Evolutionary conservation across 2,797 vertebrate species (phyloP).

Genomic region (Selene dorsalis): DNA sequence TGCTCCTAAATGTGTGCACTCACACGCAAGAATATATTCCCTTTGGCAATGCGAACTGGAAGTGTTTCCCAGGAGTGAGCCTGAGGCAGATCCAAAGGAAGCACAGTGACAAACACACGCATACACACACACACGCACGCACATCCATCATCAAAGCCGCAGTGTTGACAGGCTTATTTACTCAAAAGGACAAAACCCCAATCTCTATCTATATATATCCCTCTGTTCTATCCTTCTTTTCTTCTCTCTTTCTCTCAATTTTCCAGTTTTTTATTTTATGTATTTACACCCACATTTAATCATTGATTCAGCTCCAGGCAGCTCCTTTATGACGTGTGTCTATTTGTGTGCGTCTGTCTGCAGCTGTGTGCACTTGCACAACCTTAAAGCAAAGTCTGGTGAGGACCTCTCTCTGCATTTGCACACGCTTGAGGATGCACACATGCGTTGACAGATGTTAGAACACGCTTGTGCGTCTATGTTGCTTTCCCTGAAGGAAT

Average conservation of each 20-base stretch:
- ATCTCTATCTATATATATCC: constrained; percentile 60
- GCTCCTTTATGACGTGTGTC: constrained; percentile 36
- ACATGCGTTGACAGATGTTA: constrained; percentile 25
- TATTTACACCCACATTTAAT: constrained; percentile 58
- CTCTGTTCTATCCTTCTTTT: constrained; percentile 46
- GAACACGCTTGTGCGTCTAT: constrained; percentile 32
- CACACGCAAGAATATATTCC: neutral
- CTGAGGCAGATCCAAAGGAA: constrained; percentile 39
- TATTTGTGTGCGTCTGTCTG: constrained; percentile 20
- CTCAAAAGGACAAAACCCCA: constrained; percentile 63
- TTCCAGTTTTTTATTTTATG: constrained; percentile 50
- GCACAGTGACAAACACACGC: constrained; percentile 16
- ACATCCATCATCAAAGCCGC: constrained; percentile 69
- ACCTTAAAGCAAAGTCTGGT: constrained; percentile 11
- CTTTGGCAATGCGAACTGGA: constrained; percentile 17
- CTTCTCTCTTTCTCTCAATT: constrained; percentile 32
- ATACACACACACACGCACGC: constrained; percentile 23
- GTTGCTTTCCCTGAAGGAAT: constrained; percentile 42
- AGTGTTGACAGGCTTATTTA: constrained; percentile 69
- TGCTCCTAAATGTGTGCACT: constrained; percentile 4
- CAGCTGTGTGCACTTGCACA: constrained; percentile 8
- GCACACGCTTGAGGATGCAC: neutral
- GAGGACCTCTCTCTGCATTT: constrained; percentile 16
- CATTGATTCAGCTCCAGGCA: constrained; percentile 49
- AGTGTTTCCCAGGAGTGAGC: constrained; percentile 56